Conservation (phyloP, 2,113 vertebrate species). For the Pogona vitticeps region DNA sequence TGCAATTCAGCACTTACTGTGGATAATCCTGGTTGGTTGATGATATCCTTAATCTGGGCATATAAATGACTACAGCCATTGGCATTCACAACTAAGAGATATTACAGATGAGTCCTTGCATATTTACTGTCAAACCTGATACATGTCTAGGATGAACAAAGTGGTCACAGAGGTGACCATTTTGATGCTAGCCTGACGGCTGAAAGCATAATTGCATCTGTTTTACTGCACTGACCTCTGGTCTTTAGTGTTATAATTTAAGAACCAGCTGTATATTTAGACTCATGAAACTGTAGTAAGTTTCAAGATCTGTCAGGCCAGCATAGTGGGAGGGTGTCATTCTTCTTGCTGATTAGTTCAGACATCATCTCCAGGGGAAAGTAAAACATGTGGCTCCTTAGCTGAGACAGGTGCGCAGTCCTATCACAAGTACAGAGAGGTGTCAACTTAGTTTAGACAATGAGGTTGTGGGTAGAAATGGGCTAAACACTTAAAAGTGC, state of each 20-base stretch:
- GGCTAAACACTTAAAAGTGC: neutral
- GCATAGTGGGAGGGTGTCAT: conserved; percentile 35
- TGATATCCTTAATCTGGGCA: neutral
- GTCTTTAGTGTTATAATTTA: conserved; percentile 49
- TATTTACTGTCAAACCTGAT: conserved; percentile 23
- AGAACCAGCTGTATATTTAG: conserved; percentile 67
- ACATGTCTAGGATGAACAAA: conserved; percentile 43
- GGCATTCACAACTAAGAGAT: neutral
- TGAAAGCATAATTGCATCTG: conserved; percentile 63
- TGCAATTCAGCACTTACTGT: neutral
- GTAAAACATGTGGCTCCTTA: conserved; percentile 29
- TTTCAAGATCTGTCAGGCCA: neutral
- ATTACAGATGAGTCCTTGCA: neutral
- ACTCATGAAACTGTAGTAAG: conserved; percentile 22
- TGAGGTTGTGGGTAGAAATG: conserved; percentile 35
- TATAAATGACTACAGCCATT: neutral
- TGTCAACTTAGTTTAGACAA: conserved; percentile 22
- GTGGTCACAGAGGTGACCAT: conserved; percentile 25
- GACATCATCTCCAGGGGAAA: conserved; percentile 28
- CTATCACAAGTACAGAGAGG: conserved; percentile 31
- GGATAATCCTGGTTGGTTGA: neutral
- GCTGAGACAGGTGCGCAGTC: conserved; percentile 50
- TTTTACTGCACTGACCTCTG: conserved; percentile 65
- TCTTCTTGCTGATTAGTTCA: conserved; percentile 41
- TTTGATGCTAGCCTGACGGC: conserved; percentile 34